phyloP scores from a whole-genome alignment of 2,888 invertebrate species.

The Monochamus alternatus region DNA sequence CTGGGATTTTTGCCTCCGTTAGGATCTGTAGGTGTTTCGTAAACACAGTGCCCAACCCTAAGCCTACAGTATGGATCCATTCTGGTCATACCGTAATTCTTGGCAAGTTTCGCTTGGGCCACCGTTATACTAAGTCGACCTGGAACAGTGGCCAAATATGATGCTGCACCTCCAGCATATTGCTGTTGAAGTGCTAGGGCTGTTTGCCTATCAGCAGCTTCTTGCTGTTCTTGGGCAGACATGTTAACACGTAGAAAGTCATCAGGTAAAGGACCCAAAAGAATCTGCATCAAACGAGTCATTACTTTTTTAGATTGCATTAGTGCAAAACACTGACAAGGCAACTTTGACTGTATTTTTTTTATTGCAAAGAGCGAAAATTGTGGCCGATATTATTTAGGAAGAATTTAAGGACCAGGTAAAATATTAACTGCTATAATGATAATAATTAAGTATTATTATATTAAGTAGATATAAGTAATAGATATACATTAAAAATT shows the following conservation, averaged over 20 bases:
- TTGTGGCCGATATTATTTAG: too few relatives aligned
- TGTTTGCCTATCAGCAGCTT: constrained; percentile 86
- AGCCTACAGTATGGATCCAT: constrained; percentile 98
- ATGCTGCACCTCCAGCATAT: constrained; percentile 71
- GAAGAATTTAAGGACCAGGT: too few relatives aligned
- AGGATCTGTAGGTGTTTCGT: constrained; percentile 95
- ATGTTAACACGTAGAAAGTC: constrained; percentile 81
- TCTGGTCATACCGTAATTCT: constrained; percentile 94
- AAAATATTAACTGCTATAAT: too few relatives aligned
- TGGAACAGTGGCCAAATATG: constrained; percentile 70
- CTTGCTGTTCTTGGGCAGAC: constrained; percentile 77
- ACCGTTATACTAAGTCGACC: constrained; percentile 90
- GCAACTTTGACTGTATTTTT: too few relatives aligned
- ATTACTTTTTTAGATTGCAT: not conserved
- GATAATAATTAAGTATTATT: too few relatives aligned
- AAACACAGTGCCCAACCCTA: constrained; percentile 93
- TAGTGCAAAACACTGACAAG: too few relatives aligned
- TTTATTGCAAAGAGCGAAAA: too few relatives aligned
- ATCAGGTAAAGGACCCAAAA: constrained; percentile 85
- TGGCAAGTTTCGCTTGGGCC: constrained; percentile 91
- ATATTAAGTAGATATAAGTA: too few relatives aligned
- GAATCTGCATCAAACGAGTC: constrained; percentile 73
- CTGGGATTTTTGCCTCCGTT: constrained; percentile 96
- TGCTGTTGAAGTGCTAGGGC: constrained; percentile 83
- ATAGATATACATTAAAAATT: too few relatives aligned